Base-by-base conservation (phyloP, 1,140 invertebrate species). In the Anagrus nilaparvatae region DNA sequence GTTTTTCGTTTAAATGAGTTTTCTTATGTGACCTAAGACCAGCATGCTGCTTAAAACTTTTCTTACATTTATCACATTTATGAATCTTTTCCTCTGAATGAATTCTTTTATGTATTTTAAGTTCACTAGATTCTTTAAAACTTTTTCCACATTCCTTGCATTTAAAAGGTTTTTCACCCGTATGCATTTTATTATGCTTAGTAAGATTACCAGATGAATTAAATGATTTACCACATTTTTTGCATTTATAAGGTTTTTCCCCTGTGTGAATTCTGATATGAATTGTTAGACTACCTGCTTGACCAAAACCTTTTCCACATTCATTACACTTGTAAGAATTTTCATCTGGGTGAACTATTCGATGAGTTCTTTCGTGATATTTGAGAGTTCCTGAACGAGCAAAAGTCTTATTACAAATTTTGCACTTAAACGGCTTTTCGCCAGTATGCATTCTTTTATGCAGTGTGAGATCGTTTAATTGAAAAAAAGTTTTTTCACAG, bases 151-250 rank as follows among this genome's bases (percentile, higher is more conserved):
- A 65, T n/a, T 63, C 38, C 23, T 63, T 54, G 42, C 63, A 65
- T 2, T 79, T 65, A n/a, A n/a, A n/a, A 43, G 79, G 73, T 52
- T 63, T 60, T 42, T 65, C 54, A 4, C 63, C 59, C 1, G 54
- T 61, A 51, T 82, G 77, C 14, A 76, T 73, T 58, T 77, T 79
- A 70, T 94, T 86, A 59, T 95, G 91, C 25, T 84, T 71, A n/a
- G n/a, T n/a, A n/a, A n/a, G n/a, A n/a, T n/a, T n/a, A n/a, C n/a
- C n/a, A n/a, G n/a, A n/a, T n/a, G n/a, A n/a, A n/a, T n/a, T n/a
- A n/a, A n/a, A n/a, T n/a, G n/a, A 62, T 90, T 91, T 37, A 93
- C 65, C 13, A 55, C 65, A 4, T 53, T 48, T 28, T 62, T 63
- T 62, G 44, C 55, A 48, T n/a, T 56, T 63, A 28, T 85, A 56